These are phyloP conservation scores for Furnarius figulus DNA, from an alignment of 2,113 vertebrate species.

Conservation along the genomic window DNA sequence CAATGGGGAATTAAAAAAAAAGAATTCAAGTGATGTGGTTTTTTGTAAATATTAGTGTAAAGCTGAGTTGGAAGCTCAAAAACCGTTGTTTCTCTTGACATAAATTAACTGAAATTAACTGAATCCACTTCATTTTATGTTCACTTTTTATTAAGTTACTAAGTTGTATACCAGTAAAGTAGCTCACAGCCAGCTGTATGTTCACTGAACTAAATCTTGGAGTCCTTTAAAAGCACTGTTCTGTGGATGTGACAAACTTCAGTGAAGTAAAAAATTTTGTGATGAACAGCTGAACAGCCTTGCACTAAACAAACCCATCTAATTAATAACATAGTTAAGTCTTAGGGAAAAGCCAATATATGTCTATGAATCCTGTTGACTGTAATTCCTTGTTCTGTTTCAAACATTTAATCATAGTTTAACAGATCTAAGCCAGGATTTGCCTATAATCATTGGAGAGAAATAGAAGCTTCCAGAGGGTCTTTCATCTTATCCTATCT, in stretches of 20 bases:
- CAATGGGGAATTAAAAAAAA: constrained; percentile 48
- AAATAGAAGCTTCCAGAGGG: neutral
- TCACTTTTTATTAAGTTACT: neutral
- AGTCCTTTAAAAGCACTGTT: neutral
- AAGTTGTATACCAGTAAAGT: neutral
- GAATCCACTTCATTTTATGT: neutral
- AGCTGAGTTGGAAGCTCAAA: neutral
- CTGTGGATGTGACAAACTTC: neutral
- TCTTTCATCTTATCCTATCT: neutral
- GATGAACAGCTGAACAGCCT: neutral
- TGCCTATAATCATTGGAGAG: neutral
- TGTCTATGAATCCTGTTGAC: neutral
- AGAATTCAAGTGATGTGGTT: constrained; percentile 60
- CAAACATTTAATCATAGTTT: neutral
- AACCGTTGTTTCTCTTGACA: neutral
- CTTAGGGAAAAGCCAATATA: neutral
- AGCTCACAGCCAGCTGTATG: neutral
- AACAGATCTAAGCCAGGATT: neutral
- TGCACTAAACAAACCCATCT: neutral
- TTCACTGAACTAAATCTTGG: neutral
- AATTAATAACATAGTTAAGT: neutral
- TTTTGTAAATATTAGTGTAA: neutral
- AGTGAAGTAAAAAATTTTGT: neutral
- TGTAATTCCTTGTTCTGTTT: neutral
- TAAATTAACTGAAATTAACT: neutral